Evolutionary conservation across 2,888 invertebrate species (phyloP).

Genomic region (Odontomyia ornata): DNA sequence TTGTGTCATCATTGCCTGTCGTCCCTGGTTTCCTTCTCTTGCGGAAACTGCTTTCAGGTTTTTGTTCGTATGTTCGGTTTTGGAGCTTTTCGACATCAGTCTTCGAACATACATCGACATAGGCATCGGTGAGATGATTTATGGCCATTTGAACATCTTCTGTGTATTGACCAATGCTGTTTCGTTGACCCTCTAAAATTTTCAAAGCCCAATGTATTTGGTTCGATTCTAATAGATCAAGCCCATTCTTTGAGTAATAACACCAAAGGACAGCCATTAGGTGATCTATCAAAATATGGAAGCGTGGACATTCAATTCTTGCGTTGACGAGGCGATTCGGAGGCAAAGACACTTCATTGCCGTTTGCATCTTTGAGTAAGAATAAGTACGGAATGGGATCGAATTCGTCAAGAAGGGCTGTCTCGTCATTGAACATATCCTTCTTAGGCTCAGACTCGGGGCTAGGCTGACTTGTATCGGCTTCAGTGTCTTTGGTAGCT

Average conservation of each 20-base stretch:
- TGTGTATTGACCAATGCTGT: constrained; percentile 34
- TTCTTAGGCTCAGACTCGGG: too few relatives aligned
- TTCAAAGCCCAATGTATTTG: constrained; percentile 53
- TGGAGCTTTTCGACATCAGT: constrained; percentile 14
- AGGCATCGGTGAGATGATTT: constrained; percentile 40
- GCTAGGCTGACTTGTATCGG: too few relatives aligned
- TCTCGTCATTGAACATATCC: too few relatives aligned
- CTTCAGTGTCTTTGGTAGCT: too few relatives aligned
- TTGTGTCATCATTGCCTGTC: too few relatives aligned
- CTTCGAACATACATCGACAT: constrained; percentile 35
- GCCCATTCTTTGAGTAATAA: constrained; percentile 47
- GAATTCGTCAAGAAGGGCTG: constrained; percentile 42
- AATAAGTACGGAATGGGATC: constrained; percentile 51
- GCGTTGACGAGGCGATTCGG: constrained; percentile 30
- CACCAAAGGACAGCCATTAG: constrained; percentile 52
- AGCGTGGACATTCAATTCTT: constrained; percentile 50
- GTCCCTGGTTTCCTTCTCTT: too few relatives aligned
- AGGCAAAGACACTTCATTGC: constrained; percentile 43
- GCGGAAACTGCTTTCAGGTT: too few relatives aligned
- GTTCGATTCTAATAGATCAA: constrained; percentile 43
- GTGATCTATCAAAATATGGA: constrained; percentile 52
- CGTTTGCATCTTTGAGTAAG: constrained; percentile 48
- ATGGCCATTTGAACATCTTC: constrained; percentile 47
- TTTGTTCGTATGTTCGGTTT: too few relatives aligned
- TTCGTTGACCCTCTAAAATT: constrained; percentile 52